Evolutionary conservation across 1,140 invertebrate genomes (phyloP), one percentile per base, ranked within the genome.

Genomic region (Diabrotica undecimpunctata): DNA sequence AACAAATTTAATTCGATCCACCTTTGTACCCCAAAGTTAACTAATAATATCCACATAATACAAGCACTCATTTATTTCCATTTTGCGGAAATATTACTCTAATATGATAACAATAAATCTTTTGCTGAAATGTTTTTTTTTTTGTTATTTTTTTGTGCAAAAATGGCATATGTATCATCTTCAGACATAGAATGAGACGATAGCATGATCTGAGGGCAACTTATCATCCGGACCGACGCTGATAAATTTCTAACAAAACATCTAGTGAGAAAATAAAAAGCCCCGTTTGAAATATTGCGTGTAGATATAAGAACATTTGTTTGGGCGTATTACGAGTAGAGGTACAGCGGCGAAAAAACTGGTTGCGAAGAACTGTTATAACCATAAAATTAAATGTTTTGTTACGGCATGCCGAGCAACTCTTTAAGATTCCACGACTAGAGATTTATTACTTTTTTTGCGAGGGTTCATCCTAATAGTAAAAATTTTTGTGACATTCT

Each of bases 251-350:
- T 57, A 36, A 37, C 25, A 57, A 37, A 37, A 57, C 53, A 13
- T 12, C 53, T 8, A 12, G n/a, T 7, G 55, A 38, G 55, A 57
- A 57, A 57, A 37, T 37, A 57, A 57, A 57, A 57, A 36, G 55
- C 25, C n/a, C 10, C 36, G 41, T 57, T 57, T 57, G 55, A 57
- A 57, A 57, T 57, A 57, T 57, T 57, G 55, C 55, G 55, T 57
- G 55, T 57, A 57, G 55, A 57, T 57, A 57, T 57, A 57, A 9
- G 25, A 7, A 55, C 54, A 11, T 55, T 55, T 57, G 36, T 57
- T 57, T 57, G 36, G 25, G 10, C 10, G 37, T 37, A 37, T 57
- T 57, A 39, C 5, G n/a, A 37, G n/a, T 11, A 57, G 55, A 57
- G 35, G 36, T n/a, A 35, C 9, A 37, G 9, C 25, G 11, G 10